A percentile compares a stretch with the other conserved stretches of the same genome.
These are phyloP conservation scores for Steinernema scapterisci DNA, from an alignment of 2,888 invertebrate species.

Conservation along the genomic window DNA sequence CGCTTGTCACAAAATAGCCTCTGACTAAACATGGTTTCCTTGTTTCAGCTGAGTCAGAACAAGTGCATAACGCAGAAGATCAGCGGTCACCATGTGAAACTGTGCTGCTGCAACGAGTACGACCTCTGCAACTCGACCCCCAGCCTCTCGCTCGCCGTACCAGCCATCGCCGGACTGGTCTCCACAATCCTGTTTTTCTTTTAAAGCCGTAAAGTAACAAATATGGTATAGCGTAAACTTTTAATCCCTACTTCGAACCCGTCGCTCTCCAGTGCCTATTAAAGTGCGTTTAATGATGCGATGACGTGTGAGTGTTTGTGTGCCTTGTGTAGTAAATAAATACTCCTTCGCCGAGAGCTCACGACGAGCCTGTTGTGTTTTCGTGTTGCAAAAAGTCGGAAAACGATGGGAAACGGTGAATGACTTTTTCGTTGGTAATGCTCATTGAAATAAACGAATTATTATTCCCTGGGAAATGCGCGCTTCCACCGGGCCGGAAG, in stretches of 20 bases:
- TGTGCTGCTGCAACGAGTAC: constrained; percentile 43
- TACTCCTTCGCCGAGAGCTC: not conserved
- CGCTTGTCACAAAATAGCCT: too few species aligned
- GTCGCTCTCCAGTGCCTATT: not conserved
- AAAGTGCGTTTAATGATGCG: not conserved
- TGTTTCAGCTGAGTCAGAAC: constrained; percentile 38
- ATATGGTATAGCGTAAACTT: not conserved
- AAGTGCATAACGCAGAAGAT: constrained; percentile 39
- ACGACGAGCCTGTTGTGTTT: not conserved
- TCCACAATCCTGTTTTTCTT: not conserved
- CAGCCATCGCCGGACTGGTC: not conserved
- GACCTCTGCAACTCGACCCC: constrained; percentile 42
- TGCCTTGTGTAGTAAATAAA: constrained; percentile 21
- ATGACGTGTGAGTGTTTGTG: not conserved
- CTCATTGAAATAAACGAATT: constrained; percentile 19
- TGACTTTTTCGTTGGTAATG: not conserved
- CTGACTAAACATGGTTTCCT: not conserved
- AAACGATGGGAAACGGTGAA: not conserved
- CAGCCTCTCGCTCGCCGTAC: not conserved
- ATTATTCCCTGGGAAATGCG: constrained; percentile 18
- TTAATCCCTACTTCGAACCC: not conserved
- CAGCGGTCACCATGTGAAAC: constrained; percentile 36
- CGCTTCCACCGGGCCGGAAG: not conserved
- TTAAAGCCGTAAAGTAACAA: not conserved
- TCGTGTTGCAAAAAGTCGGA: not conserved